A percentile compares a stretch with the other conserved stretches of the same genome.
Evolutionary conservation across 2,113 vertebrate genomes (phyloP).

Genomic region (Nansenia antarctica): DNA sequence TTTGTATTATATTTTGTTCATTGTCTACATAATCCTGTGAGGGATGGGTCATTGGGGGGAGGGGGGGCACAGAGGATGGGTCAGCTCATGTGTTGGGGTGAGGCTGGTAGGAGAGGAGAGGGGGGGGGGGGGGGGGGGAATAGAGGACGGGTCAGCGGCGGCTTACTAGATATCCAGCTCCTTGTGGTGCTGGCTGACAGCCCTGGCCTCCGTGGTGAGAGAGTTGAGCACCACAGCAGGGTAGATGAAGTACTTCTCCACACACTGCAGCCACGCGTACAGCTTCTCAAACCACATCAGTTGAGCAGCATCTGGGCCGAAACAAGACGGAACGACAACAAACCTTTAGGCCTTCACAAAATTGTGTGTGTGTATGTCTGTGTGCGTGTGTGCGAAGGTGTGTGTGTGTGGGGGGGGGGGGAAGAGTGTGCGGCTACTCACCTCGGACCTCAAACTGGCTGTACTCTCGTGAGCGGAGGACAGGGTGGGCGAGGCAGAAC

Average conservation of each 20-base stretch:
- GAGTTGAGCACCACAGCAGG: conserved; percentile 89
- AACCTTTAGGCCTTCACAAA: not conserved
- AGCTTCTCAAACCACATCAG: conserved; percentile 95
- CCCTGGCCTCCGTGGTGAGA: conserved; percentile 84
- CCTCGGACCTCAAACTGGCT: conserved; percentile 92
- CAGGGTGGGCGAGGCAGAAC: conserved; percentile 89
- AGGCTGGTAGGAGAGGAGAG: not conserved
- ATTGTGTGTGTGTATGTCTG: not conserved
- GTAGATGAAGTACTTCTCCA: conserved; percentile 90
- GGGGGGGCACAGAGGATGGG: too few species aligned
- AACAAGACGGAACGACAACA: not conserved
- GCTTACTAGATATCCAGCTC: conserved; percentile 87
- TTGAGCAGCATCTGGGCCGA: conserved; percentile 82
- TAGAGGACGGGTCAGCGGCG: too few species aligned
- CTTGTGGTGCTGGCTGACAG: conserved; percentile 79
- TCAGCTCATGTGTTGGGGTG: too few species aligned
- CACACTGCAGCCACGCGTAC: conserved; percentile 87
- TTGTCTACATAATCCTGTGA: too few species aligned
- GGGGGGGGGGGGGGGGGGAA: not conserved
- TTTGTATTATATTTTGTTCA: too few species aligned
- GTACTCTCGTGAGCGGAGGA: conserved; percentile 87
- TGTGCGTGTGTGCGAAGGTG: not conserved
- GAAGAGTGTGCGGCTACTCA: conserved; percentile 74
- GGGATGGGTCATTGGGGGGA: not conserved
- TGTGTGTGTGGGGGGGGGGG: not conserved